Percentiles rank a stretch among this genome's conserved stretches.
phyloP scores from a whole-genome alignment of 1,140 invertebrate species.

The Drosophila repleta region DNA sequence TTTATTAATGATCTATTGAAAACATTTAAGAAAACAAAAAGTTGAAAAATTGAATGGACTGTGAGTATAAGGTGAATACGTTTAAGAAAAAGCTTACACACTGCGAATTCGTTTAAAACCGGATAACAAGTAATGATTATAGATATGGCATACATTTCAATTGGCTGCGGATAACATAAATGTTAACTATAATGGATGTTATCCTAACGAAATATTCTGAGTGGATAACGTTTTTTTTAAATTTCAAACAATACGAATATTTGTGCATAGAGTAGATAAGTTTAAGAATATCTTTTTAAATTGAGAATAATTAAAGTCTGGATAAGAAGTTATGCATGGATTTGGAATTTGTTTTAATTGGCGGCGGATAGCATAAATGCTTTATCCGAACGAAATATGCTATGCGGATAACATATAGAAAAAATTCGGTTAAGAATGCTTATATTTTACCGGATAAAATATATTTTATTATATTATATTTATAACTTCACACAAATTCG shows the following conservation, averaged over 20 bases:
- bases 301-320: too few species aligned
- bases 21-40: not conserved
- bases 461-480: too few species aligned
- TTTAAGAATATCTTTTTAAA: too few species aligned
- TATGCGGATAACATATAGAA: not conserved
- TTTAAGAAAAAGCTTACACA: conserved; percentile 34
- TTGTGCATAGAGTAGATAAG: too few species aligned
- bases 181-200: too few species aligned
- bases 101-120: conserved; percentile 33
- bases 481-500: too few species aligned
- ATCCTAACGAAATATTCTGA: too few species aligned
- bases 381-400: not conserved
- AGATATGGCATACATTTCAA: not conserved
- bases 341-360: not conserved
- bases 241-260: too few species aligned
- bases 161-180: conserved; percentile 29
- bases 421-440: not conserved
- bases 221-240: too few species aligned
- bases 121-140: conserved; percentile 29
- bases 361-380: not conserved
- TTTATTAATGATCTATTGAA: conserved; percentile 44
- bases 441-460: not conserved
- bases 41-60: conserved; percentile 40
- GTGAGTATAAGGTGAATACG: conserved; percentile 54
- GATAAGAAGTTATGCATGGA: conserved; percentile 22